Percentiles rank a stretch among this genome's conserved stretches.
Conservation (phyloP, 2,797 vertebrate genomes). For the Micrastur ruficollis region DNA sequence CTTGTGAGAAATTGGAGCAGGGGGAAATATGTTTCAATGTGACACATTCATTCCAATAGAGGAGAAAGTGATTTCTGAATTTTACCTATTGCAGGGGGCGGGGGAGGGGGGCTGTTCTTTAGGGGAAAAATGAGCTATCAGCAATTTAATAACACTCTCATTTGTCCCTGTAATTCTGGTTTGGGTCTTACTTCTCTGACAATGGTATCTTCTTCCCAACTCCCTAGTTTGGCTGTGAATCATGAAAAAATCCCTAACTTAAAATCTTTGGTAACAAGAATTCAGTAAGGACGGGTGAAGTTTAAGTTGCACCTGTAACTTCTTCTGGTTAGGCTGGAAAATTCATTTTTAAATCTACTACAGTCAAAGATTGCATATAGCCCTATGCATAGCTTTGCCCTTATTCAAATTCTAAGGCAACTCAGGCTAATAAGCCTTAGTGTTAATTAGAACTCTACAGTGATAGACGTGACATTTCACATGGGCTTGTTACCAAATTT, state of each 20-base stretch:
- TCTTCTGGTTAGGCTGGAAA: neutral
- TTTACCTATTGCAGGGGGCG: neutral
- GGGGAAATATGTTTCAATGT: neutral
- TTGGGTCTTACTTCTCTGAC: neutral
- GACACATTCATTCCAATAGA: constrained; percentile 7
- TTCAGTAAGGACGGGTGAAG: neutral
- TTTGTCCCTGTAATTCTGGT: neutral
- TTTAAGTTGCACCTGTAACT: neutral
- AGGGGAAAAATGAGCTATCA: neutral
- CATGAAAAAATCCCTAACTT: neutral
- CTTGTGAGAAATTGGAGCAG: constrained; percentile 29
- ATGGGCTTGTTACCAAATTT: neutral
- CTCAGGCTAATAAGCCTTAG: neutral
- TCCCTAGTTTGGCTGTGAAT: neutral
- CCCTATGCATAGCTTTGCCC: neutral
- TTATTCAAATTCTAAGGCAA: constrained; percentile 14
- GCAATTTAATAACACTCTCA: neutral
- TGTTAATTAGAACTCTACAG: neutral
- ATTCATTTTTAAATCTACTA: neutral
- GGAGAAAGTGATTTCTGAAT: constrained; percentile 19
- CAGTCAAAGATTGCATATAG: neutral
- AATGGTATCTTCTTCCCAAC: neutral
- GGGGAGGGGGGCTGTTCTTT: neutral
- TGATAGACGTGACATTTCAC: constrained; percentile 20
- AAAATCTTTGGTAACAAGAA: neutral